Percentiles rank a stretch among this genome's conserved stretches.
Evolutionary conservation across 2,888 invertebrate species (phyloP).

Genomic region (Amorpha juglandis): DNA sequence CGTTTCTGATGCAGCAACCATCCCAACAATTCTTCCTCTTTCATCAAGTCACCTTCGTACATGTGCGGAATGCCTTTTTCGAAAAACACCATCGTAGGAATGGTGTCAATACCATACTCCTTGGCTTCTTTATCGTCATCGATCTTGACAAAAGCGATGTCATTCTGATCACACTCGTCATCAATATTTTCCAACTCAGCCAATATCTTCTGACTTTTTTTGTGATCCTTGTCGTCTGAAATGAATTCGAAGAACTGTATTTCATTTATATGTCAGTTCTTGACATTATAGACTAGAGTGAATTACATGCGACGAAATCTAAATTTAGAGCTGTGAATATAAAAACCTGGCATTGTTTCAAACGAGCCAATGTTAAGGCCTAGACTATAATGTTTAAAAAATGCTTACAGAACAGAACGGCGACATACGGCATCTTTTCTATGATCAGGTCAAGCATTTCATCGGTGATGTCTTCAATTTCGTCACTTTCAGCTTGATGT

Average conservation of each 20-base stretch:
- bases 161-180: slow-evolving; percentile 96
- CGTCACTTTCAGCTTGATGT: slow-evolving; percentile 93
- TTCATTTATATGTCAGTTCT: slow-evolving; percentile 82
- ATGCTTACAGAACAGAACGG: slow-evolving; percentile 95
- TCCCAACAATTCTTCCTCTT: slow-evolving; percentile 94
- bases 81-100: slow-evolving; percentile 92
- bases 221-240: slow-evolving; percentile 95
- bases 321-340: slow-evolving; percentile 47
- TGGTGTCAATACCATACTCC: slow-evolving; percentile 93
- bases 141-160: slow-evolving; percentile 96
- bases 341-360: slow-evolving; percentile 63
- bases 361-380: slow-evolving; percentile 55
- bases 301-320: slow-evolving; percentile 30
- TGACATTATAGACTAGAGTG: slow-evolving; percentile 54
- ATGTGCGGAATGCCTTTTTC: slow-evolving; percentile 89
- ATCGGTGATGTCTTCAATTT: slow-evolving; percentile 97
- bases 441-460: slow-evolving; percentile 96
- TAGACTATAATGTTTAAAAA: slow-evolving; percentile 33
- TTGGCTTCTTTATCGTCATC: slow-evolving; percentile 94
- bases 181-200: slow-evolving; percentile 95
- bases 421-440: slow-evolving; percentile 94
- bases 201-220: slow-evolving; percentile 93
- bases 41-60: slow-evolving; percentile 93
- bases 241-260: slow-evolving; percentile 75
- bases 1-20: slow-evolving; percentile 96